Evolutionary conservation across 2,797 vertebrate species (phyloP), one percentile per base, ranked within the genome.

Genomic region (Aeoliscus strigatus): DNA sequence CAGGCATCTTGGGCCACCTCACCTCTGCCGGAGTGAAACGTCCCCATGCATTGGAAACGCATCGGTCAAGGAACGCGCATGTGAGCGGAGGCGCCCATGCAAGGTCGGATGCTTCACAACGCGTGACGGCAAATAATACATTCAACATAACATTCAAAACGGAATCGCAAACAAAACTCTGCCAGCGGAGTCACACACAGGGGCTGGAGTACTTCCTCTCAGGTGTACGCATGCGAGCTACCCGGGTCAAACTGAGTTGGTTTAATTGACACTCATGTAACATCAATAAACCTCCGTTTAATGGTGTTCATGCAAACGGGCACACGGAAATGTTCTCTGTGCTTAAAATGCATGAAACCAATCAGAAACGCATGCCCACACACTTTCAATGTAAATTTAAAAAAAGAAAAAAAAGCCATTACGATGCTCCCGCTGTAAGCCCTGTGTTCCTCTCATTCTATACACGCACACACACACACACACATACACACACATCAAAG

Each of bases 201-300:
- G n/a, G n/a, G n/a, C n/a, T n/a, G n/a, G n/a, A n/a, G n/a, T n/a
- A n/a, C n/a, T n/a, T n/a, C n/a, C n/a, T n/a, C n/a, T n/a, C n/a
- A n/a, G n/a, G n/a, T n/a, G n/a, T 16, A 16, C 1, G 25, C 9
- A 21, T 1, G 21, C 27, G 44, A 47, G 39, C 31, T 10, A 27
- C 10, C n/a, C 15, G 1, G 46, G 60, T 73, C 71, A 75, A 36
- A 66, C 1, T 14, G 24, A 58, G 28, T 16, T 16, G 5, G 32
- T 49, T 68, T 73, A 81, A 73, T 51, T 68, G 57, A 66, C 56
- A 39, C 60, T 68, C 71, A 43, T 75, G 56, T 30, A 64, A 68
- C 46, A 81, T 69, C 67, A 42, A 80, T 66, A 55, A 53, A 66
- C 62, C 62, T 64, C 66, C 75, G 66, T 67, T 65, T 60, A 58